phyloP scores from a whole-genome alignment of 2,113 vertebrate species.

The Chionis minor region DNA sequence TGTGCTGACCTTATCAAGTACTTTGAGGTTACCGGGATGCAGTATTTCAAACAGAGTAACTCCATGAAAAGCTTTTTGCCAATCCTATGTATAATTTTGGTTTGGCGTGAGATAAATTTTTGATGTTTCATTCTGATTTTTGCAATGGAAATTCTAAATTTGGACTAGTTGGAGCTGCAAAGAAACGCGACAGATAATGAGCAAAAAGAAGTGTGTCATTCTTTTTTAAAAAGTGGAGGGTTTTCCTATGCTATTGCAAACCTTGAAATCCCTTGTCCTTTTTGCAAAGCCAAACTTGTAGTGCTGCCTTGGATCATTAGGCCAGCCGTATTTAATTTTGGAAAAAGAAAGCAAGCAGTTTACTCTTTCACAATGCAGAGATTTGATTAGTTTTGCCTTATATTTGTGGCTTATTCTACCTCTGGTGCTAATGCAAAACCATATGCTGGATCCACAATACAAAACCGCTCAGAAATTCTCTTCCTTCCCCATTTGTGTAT shows the following conservation, averaged over 20 bases:
- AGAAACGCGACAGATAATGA: not conserved
- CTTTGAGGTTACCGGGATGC: not conserved
- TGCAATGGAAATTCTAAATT: not conserved
- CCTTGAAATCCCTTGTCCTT: not conserved
- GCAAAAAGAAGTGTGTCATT: not conserved
- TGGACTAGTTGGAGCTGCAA: not conserved
- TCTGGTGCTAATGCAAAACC: not conserved
- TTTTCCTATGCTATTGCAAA: not conserved
- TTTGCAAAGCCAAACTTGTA: not conserved
- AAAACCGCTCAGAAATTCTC: not conserved
- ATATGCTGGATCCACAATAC: not conserved
- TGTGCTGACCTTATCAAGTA: not conserved
- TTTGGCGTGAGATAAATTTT: not conserved
- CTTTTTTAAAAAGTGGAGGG: accelerated
- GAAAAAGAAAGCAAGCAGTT: not conserved
- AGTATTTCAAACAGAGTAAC: not conserved
- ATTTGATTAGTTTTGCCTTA: not conserved
- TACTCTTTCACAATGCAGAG: not conserved
- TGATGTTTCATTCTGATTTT: not conserved
- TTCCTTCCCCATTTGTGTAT: not conserved
- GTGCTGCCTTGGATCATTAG: not conserved
- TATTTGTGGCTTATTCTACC: not conserved
- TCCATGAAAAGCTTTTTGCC: not conserved
- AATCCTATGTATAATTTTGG: not conserved
- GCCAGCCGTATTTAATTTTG: not conserved